Conservation (phyloP, 1,140 invertebrate genomes). For the Hycleus cichorii region DNA sequence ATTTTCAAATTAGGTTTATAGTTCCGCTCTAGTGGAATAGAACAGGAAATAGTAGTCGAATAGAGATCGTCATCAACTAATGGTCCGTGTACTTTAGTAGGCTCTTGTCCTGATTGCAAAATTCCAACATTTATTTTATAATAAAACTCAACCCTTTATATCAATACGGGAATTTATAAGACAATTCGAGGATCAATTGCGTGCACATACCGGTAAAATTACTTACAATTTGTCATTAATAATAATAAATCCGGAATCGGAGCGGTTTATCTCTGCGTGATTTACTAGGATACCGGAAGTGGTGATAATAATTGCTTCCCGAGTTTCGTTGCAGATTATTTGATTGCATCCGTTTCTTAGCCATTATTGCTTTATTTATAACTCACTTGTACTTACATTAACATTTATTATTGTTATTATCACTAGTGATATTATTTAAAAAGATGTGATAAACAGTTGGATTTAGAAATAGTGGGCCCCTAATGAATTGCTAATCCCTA, state of each 20-base stretch:
- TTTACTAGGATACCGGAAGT: constrained; percentile 22
- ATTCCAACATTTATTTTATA: neutral
- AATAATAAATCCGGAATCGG: constrained; percentile 7
- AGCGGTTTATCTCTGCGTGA: constrained; percentile 15
- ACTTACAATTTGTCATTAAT: constrained; percentile 14
- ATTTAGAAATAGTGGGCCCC: too few species aligned
- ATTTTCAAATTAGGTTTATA: neutral
- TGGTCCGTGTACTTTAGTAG: constrained; percentile 1
- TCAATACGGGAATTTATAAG: too few species aligned
- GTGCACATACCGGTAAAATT: neutral
- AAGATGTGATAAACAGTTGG: neutral
- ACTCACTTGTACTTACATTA: neutral
- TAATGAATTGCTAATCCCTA: constrained; percentile 39
- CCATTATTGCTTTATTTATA: constrained; percentile 4
- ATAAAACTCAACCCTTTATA: too few species aligned
- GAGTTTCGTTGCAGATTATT: constrained; percentile 19
- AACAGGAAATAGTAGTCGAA: neutral
- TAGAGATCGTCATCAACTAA: constrained; percentile 9
- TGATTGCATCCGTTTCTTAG: constrained; percentile 9
- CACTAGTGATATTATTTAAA: neutral
- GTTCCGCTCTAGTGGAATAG: constrained; percentile 2
- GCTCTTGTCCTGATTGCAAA: constrained; percentile 6
- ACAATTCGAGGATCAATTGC: too few species aligned
- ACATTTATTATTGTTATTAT: constrained; percentile 1
- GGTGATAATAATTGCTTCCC: constrained; percentile 24